phyloP scores from a whole-genome alignment of 2,797 vertebrate genomes.

The Holocentrus rufus region DNA sequence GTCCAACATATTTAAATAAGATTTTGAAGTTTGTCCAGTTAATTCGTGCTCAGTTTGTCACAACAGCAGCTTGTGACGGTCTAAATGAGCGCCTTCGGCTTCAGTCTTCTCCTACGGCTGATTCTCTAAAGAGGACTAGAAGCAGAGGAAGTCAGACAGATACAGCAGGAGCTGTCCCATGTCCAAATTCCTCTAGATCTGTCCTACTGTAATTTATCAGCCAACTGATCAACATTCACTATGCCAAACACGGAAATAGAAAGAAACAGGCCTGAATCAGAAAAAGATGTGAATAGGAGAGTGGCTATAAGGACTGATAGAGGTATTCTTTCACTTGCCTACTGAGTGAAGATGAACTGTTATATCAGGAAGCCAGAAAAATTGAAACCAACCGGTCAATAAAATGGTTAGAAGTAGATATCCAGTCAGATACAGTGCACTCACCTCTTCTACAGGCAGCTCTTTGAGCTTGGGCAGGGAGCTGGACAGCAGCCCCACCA shows the following conservation, averaged over 20 bases:
- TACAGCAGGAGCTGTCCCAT: conserved; percentile 11
- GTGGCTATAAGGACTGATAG: neutral
- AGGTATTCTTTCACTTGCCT: neutral
- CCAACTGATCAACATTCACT: conserved; percentile 10
- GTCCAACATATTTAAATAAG: too few relatives aligned
- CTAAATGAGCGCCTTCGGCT: neutral
- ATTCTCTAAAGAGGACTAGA: conserved; percentile 19
- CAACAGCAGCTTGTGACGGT: neutral
- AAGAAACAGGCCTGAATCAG: conserved; percentile 7
- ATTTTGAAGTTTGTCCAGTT: too few relatives aligned
- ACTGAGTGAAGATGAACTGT: neutral
- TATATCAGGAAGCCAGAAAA: neutral
- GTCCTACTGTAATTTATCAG: conserved; percentile 27
- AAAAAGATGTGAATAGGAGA: conserved; percentile 6
- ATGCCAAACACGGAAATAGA: neutral
- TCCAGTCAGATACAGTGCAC: conserved; percentile 35
- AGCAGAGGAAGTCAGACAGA: conserved; percentile 18
- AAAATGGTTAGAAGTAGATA: neutral
- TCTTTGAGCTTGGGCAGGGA: conserved; percentile 97
- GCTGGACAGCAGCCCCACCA: conserved; percentile 96
- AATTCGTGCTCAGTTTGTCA: neutral
- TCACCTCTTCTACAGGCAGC: conserved; percentile 96
- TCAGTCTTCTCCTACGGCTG: conserved; percentile 14
- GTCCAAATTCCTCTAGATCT: conserved; percentile 30
- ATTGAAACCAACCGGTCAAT: neutral